Evolutionary conservation across 2,113 vertebrate species (phyloP).

Genomic region (Phaetusa simplex): DNA sequence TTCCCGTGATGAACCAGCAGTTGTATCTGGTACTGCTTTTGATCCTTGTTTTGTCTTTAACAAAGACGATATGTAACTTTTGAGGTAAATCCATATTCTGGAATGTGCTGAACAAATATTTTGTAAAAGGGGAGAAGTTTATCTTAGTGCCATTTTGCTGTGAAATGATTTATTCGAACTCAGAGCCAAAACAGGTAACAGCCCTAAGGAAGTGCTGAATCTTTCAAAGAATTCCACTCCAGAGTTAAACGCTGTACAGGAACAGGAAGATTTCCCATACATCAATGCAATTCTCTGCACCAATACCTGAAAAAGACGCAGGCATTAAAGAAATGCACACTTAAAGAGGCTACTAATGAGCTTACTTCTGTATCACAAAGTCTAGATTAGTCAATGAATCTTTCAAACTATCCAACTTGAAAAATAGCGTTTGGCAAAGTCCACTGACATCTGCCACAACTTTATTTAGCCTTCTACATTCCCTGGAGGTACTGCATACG

Average conservation of each 20-base stretch:
- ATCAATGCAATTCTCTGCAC: background rate
- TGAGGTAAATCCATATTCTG: background rate
- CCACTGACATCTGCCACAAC: conserved; percentile 58
- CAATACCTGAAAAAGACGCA: background rate
- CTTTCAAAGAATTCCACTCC: background rate
- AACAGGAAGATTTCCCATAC: background rate
- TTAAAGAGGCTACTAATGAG: background rate
- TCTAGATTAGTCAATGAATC: conserved; percentile 23
- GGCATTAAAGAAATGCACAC: background rate
- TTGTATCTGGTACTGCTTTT: background rate
- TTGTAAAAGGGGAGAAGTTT: background rate
- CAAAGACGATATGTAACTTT: background rate
- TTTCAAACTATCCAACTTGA: conserved; percentile 28
- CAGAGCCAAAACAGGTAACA: background rate
- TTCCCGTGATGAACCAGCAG: background rate
- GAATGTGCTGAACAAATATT: conserved; percentile 7
- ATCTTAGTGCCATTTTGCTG: background rate
- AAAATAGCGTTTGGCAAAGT: conserved; percentile 27
- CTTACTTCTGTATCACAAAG: background rate
- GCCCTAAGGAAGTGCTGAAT: background rate
- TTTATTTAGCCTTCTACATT: conserved; percentile 66
- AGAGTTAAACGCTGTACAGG: background rate
- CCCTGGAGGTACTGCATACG: background rate
- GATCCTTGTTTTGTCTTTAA: background rate
- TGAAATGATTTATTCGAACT: conserved; percentile 4